Evolutionary conservation across 35 echinoderm and acorn worm genomes (phyloP), one percentile per base, ranked within the genome.

Genomic region (Holothuria glaberrima): DNA sequence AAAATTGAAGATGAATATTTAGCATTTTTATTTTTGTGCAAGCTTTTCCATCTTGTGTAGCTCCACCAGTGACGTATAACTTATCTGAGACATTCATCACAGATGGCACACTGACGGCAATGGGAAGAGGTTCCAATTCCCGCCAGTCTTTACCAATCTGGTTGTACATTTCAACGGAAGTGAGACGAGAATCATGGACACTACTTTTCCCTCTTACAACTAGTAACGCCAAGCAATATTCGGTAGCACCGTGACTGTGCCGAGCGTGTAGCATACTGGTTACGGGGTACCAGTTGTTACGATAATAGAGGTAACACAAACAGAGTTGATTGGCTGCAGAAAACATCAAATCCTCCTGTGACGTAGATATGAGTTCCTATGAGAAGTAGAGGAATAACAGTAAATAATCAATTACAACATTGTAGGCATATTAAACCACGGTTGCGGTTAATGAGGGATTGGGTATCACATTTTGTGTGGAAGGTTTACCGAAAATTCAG

Each of bases 201-300:
- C 89, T 91, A 56, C 86, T 92, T 44, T 96, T 92, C 20, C 94
- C 94, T 44, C 94, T 91, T 33, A 96, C 88, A 29, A 96, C 94
- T n/a, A 89, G 84, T 9, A 93, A 6, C 12, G 69, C 82, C 6
- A 71, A 81, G 57, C 76, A 74, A 14, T 86, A 31, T 17, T 54
- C 48, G 0, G 83, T 45, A 58, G 94, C 89, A 36, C 87, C 94
- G 45, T 96, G 94, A 20, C 86, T 90, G 48, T 92, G 90, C 29
- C 94, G 77, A 41, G 91, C 67, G 21, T 90, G 52, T 1, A 90
- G 67, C 71, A 96, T 45, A 59, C 66, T 71, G 24, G 91, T 12
- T 6, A 92, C 13, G 9, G 71, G 58, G 44, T 90, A 90, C 94
- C 94, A 96, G 45, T 65, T 54, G 75, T 92, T 96, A 28, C 87